Evolutionary conservation across 2,888 invertebrate species (phyloP).

Genomic region (Rhagonycha lutea): DNA sequence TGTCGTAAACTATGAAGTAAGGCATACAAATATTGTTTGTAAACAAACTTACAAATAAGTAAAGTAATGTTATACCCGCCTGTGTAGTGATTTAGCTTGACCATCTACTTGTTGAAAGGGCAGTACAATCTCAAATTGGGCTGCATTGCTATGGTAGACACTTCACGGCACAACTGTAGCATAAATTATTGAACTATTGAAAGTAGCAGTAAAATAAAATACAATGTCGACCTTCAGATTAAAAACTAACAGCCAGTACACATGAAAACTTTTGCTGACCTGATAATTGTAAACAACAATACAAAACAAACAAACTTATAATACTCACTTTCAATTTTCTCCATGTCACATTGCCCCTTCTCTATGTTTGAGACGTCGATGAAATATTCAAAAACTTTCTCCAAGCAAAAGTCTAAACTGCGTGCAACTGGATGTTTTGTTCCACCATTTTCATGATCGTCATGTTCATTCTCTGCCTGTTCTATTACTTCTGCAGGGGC

Average conservation of each 20-base stretch:
- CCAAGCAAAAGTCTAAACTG: conserved; percentile 78
- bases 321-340: conserved; percentile 59
- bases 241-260: background rate
- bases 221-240: background rate
- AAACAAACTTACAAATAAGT: background rate
- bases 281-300: background rate
- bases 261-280: background rate
- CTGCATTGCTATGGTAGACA: background rate
- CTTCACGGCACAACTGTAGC: background rate
- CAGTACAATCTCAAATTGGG: background rate
- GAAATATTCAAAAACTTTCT: conserved; percentile 71
- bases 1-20: background rate
- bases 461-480: conserved; percentile 56
- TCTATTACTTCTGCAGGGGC: conserved; percentile 61
- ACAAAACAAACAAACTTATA: background rate
- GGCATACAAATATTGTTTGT: background rate
- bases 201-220: background rate
- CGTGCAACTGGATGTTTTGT: conserved; percentile 64
- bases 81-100: background rate
- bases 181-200: background rate
- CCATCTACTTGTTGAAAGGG: background rate
- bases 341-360: conserved; percentile 58
- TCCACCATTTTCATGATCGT: conserved; percentile 44
- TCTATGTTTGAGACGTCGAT: conserved; percentile 57
- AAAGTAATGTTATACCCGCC: background rate